phyloP scores from a whole-genome alignment of 2,797 vertebrate species.

The Poecile montanus region DNA sequence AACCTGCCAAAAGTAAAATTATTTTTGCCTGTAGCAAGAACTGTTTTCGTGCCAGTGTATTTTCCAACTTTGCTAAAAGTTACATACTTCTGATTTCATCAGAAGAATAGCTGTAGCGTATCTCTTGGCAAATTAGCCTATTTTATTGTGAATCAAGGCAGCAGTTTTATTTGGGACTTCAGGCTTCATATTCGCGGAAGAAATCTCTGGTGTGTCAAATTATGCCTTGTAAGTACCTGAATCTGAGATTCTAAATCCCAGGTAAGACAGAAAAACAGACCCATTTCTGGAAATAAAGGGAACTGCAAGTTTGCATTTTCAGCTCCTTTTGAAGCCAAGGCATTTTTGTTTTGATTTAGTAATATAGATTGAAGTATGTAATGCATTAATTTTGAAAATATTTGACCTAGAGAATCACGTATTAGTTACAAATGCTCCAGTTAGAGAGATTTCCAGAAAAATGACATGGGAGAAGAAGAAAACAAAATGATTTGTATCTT shows the following conservation, averaged over 20 bases:
- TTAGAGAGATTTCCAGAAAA: not conserved
- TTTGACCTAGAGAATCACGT: not conserved
- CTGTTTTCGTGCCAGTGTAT: not conserved
- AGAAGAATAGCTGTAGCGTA: not conserved
- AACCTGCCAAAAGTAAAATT: slow-evolving; percentile 60
- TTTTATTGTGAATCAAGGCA: not conserved
- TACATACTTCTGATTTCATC: slow-evolving; percentile 13
- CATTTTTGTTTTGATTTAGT: not conserved
- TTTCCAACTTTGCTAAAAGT: slow-evolving; percentile 39
- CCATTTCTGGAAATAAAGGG: not conserved
- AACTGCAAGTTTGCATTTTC: not conserved
- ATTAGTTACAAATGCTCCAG: not conserved
- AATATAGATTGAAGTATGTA: not conserved
- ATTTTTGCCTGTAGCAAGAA: slow-evolving; percentile 57
- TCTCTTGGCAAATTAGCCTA: not conserved
- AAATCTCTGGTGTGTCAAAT: slow-evolving; percentile 20
- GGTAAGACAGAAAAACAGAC: not conserved
- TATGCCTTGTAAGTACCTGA: not conserved
- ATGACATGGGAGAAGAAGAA: not conserved
- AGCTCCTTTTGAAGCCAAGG: not conserved
- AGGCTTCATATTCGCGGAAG: not conserved
- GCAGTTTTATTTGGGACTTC: not conserved
- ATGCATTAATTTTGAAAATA: not conserved
- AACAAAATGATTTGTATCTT: not conserved
- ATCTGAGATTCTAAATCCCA: not conserved